A percentile compares a stretch with the other conserved stretches of the same genome.
Evolutionary conservation across 2,888 invertebrate species (phyloP).

Genomic region (Taphrorychus bicolor): DNA sequence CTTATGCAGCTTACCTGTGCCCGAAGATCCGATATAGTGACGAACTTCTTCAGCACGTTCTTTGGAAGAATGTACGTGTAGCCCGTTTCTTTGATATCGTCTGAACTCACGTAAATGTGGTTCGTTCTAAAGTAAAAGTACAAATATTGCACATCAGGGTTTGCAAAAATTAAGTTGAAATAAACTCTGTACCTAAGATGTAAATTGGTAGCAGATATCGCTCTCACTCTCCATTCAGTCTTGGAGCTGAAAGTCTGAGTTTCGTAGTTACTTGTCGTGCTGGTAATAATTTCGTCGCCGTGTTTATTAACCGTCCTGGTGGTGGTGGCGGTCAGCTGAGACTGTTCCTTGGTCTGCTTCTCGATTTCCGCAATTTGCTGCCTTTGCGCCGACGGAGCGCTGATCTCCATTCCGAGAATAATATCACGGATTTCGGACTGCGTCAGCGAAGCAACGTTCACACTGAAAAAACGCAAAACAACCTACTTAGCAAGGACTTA

Average conservation of each 20-base stretch:
- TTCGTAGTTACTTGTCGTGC: conserved; percentile 99
- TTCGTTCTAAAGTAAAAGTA: conserved; percentile 80
- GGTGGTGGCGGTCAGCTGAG: conserved; percentile 97
- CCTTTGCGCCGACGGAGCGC: conserved; percentile 97
- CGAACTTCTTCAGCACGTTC: conserved; percentile 98
- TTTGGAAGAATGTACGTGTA: conserved; percentile 95
- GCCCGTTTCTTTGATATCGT: conserved; percentile 99
- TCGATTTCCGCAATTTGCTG: conserved; percentile 99
- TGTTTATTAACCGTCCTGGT: conserved; percentile 82
- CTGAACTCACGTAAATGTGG: conserved; percentile 99
- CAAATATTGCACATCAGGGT: conserved; percentile 2
- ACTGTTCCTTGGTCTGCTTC: conserved; percentile 99
- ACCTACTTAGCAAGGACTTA: no score
- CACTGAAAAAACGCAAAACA: conserved; percentile 67
- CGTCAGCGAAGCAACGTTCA: conserved; percentile 97
- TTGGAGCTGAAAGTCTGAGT: conserved; percentile 98
- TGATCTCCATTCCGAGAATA: conserved; percentile 99
- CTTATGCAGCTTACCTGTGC: conserved; percentile 82
- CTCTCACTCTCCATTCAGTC: conserved; percentile 98
- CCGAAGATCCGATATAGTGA: conserved; percentile 96
- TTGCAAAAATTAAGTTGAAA: no score
- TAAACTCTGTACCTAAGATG: conserved; percentile 68
- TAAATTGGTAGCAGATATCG: conserved; percentile 97
- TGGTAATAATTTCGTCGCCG: conserved; percentile 97
- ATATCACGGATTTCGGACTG: conserved; percentile 99